phyloP scores from a whole-genome alignment of 92 coral and sea anemone species.

The Epizoanthus illoricatus region DNA sequence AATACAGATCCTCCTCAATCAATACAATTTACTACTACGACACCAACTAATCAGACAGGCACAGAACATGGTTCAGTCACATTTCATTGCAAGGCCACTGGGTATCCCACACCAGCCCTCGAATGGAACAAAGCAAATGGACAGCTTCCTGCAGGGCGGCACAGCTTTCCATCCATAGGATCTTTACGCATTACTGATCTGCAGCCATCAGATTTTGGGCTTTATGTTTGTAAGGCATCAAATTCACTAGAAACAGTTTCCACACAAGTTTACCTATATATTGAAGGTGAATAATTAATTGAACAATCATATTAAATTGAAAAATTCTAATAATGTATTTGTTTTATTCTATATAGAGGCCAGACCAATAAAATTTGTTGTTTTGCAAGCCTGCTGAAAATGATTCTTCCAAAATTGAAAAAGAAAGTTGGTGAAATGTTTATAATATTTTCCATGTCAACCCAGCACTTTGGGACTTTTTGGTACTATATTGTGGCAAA shows the following conservation, averaged over 20 bases:
- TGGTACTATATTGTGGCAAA: no score
- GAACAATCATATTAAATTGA: background rate
- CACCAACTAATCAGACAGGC: constrained; percentile 63
- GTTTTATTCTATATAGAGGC: no score
- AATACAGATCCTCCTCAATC: constrained; percentile 71
- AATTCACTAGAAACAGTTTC: constrained; percentile 60
- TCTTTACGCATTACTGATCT: constrained; percentile 64
- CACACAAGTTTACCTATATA: constrained; percentile 55
- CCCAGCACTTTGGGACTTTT: no score
- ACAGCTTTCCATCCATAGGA: constrained; percentile 77
- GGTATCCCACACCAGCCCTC: constrained; percentile 73
- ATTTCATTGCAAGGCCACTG: constrained; percentile 76
- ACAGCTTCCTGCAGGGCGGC: constrained; percentile 52
- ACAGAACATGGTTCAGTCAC: constrained; percentile 67
- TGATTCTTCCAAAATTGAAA: no score
- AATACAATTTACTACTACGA: constrained; percentile 69
- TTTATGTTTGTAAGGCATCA: constrained; percentile 73
- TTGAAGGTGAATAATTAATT: constrained; percentile 68
- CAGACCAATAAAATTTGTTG: no score
- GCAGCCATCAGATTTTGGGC: constrained; percentile 69
- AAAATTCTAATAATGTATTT: background rate
- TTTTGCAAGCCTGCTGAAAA: no score
- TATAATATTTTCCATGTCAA: no score
- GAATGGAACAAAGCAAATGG: constrained; percentile 65
- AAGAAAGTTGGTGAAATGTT: no score